These are phyloP conservation scores for Himalopsyche anomala DNA, from an alignment of 2,888 invertebrate species.

Conservation along the genomic window DNA sequence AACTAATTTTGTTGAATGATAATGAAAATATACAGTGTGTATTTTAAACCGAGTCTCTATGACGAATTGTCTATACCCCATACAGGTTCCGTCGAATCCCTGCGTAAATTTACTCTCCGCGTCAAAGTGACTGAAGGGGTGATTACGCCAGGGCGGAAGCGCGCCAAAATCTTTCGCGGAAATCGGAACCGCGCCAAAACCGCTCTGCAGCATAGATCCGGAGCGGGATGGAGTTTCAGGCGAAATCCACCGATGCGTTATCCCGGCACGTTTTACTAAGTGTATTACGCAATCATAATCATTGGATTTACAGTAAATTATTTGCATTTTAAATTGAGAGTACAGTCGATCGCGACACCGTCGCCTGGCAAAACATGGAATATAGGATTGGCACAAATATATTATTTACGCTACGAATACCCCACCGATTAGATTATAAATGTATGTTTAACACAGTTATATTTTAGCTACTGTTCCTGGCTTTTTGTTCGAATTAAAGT, in stretches of 20 bases:
- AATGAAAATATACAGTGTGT: no score
- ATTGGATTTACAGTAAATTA: constrained; percentile 12
- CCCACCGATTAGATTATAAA: no score
- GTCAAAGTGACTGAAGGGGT: constrained; percentile 34
- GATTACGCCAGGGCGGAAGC: constrained; percentile 8
- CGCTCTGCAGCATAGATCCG: constrained; percentile 24
- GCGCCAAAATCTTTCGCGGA: constrained; percentile 34
- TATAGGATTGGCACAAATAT: neutral
- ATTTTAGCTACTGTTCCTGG: no score
- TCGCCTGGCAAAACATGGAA: neutral
- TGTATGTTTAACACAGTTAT: no score
- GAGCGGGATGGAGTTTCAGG: neutral
- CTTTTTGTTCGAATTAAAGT: no score
- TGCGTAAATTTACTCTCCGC: constrained; percentile 20
- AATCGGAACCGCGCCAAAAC: constrained; percentile 30
- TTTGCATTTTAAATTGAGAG: constrained; percentile 26
- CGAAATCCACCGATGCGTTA: constrained; percentile 27
- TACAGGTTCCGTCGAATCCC: neutral
- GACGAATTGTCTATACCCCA: neutral
- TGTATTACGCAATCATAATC: constrained; percentile 30
- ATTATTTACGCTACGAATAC: no score
- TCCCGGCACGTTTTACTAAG: constrained; percentile 17
- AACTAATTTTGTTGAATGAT: no score
- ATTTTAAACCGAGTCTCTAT: neutral
- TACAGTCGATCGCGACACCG: neutral